Conservation (phyloP, 1,140 invertebrate genomes). For the Aphidius gifuensis region DNA sequence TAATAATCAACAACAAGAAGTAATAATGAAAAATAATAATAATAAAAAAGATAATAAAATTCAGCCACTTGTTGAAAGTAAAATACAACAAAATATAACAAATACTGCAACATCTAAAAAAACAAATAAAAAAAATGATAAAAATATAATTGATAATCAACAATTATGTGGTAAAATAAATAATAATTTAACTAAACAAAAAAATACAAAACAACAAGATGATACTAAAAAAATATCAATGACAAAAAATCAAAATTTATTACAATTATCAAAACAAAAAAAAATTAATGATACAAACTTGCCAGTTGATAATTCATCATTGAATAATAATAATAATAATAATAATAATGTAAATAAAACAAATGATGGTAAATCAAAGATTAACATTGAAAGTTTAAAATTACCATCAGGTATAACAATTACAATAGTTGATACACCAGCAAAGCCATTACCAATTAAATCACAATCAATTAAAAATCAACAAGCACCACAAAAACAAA, state of each 20-base stretch:
- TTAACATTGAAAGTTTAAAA: constrained; percentile 65
- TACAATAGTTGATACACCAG: constrained; percentile 70
- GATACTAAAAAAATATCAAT: constrained; percentile 20
- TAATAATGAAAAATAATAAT: not conserved
- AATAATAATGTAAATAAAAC: constrained; percentile 36
- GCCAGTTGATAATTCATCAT: constrained; percentile 26
- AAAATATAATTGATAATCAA: constrained; percentile 32
- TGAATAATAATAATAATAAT: not conserved
- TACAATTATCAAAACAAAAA: constrained; percentile 9
- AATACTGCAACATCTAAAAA: constrained; percentile 26
- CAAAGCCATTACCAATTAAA: constrained; percentile 51
- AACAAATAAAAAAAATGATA: constrained; percentile 34
- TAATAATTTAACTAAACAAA: constrained; percentile 30
- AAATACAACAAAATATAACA: constrained; percentile 33
- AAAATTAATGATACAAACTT: constrained; percentile 8
- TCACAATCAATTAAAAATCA: constrained; percentile 42
- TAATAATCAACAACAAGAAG: constrained; percentile 27
- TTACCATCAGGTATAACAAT: constrained; percentile 80
- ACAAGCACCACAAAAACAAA: constrained; percentile 43
- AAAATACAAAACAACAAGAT: constrained; percentile 25
- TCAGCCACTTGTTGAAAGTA: constrained; percentile 28
- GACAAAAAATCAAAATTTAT: no score
- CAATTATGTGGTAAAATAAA: constrained; percentile 31
- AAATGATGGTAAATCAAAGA: constrained; percentile 43
- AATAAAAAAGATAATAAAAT: constrained; percentile 36